Evolutionary conservation across 2,113 vertebrate species (phyloP), one percentile per base, ranked within the genome.

Genomic region (Otolemur garnettii): DNA sequence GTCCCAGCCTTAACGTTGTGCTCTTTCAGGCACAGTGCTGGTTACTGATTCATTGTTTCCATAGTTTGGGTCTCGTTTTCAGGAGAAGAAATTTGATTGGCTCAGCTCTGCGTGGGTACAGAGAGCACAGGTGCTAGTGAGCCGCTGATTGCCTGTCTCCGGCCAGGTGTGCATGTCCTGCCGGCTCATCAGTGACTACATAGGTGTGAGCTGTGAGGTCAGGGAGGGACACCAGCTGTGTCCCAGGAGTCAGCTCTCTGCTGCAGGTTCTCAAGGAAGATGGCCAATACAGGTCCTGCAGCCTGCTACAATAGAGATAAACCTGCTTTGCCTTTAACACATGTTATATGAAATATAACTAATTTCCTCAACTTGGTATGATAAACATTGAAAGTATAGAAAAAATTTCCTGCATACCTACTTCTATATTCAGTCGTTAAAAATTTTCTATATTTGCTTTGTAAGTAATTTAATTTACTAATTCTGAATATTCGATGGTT

Each of bases 301-400:
- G 38, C 38, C 15, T 14, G n/a, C n/a, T 60, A n/a, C 5, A 18
- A 11, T n/a, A 55, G 81, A 74, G 60, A 45, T 13, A 81, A 62
- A 80, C 18, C 18, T 35, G 9, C 26, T 82, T 88, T 93, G 71
- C 50, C 38, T 84, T 89, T 86, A 89, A 80, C 57, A n/a, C 45
- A 28, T 66, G 2, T 33, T 80, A 7, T 68, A 68, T 50, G 50
- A 22, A 35, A 55, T 59, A 68, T 74, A 83, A 74, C 28, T 90
- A 26, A 68, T 89, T 93, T 90, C 30, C 45, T 26, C 28, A 90
- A 79, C 24, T 69, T 93, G 86, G 75, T 77, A 26, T 90, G 84
- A 75, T 50, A 26, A 95, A 88, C 13, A 12, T 59, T 81, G 87
- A 69, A 90, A 75, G 30, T 45, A 45, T 17, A 15, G 87, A 24